Evolutionary conservation across 2,113 vertebrate genomes (phyloP).

Genomic region (Neopipo cinnamomea): DNA sequence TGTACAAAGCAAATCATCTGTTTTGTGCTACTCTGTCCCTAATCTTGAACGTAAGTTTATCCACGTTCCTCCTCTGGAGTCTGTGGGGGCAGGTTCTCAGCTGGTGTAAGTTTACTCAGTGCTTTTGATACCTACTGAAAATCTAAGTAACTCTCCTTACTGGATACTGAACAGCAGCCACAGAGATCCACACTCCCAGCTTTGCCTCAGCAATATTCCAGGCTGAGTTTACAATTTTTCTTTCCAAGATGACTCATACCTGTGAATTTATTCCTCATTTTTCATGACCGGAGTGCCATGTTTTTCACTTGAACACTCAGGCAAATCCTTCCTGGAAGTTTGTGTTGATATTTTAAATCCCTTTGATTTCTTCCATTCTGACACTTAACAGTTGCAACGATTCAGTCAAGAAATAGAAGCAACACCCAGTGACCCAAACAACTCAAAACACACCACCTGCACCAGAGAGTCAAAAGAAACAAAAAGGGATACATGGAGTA

Average conservation of each 20-base stretch:
- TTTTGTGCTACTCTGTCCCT: not conserved
- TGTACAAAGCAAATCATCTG: not conserved
- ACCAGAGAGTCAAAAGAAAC: not conserved
- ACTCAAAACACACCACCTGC: not conserved
- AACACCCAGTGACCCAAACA: constrained; percentile 18
- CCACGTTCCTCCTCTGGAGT: not conserved
- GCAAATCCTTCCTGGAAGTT: constrained; percentile 43
- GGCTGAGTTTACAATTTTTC: not conserved
- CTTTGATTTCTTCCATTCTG: constrained; percentile 36
- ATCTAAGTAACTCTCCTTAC: not conserved
- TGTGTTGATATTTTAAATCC: constrained; percentile 31
- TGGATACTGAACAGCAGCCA: not conserved
- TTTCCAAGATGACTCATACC: constrained; percentile 43
- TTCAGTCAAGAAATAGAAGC: not conserved
- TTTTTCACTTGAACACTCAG: constrained; percentile 32
- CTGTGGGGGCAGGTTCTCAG: not conserved
- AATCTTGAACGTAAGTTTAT: not conserved
- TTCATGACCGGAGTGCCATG: constrained; percentile 4
- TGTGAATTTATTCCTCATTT: constrained; percentile 36
- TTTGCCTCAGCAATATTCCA: constrained; percentile 1
- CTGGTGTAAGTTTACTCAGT: not conserved
- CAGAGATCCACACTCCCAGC: not conserved
- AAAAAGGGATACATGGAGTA: not conserved
- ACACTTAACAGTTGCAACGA: constrained; percentile 6
- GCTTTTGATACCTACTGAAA: not conserved